Evolutionary conservation across 2,113 vertebrate species (phyloP).

Genomic region (Seriola quinqueradiata): DNA sequence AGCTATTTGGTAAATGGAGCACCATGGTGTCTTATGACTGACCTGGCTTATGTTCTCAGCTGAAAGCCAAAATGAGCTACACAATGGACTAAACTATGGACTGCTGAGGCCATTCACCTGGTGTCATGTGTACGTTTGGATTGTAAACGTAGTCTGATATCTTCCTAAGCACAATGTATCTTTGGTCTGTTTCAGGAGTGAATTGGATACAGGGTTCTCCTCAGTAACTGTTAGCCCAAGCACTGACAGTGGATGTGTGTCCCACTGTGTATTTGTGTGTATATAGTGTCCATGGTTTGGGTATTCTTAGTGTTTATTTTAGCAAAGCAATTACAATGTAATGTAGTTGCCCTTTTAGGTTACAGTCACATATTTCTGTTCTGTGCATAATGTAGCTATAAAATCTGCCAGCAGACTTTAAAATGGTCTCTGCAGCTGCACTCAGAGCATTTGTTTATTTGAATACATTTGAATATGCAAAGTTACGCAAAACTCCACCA

Average conservation of each 20-base stretch:
- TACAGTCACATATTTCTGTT: neutral
- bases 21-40: slow-evolving; percentile 49
- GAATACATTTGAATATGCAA: slow-evolving; percentile 68
- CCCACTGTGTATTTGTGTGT: slow-evolving; percentile 13
- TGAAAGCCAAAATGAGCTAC: slow-evolving; percentile 55
- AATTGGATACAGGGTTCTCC: slow-evolving; percentile 39
- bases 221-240: neutral
- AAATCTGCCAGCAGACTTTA: slow-evolving; percentile 31
- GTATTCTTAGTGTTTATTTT: slow-evolving; percentile 16
- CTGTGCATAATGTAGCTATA: slow-evolving; percentile 13
- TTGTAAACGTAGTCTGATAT: slow-evolving; percentile 56
- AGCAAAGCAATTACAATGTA: slow-evolving; percentile 12
- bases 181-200: slow-evolving; percentile 31
- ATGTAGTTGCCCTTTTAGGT: slow-evolving; percentile 8
- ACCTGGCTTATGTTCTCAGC: slow-evolving; percentile 44
- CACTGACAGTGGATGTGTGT: slow-evolving; percentile 1
- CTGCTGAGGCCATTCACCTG: slow-evolving; percentile 52
- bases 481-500: slow-evolving; percentile 53
- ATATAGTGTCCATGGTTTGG: neutral
- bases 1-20: slow-evolving; percentile 43
- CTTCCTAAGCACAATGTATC: slow-evolving; percentile 43
- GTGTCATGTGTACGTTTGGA: slow-evolving; percentile 65
- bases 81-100: slow-evolving; percentile 54
- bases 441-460: slow-evolving; percentile 35
- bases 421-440: slow-evolving; percentile 34